A percentile compares a stretch with the other conserved stretches of the same genome.
These are phyloP conservation scores for Holcopasites calliopsidis DNA, from an alignment of 1,140 invertebrate genomes.

Conservation along the genomic window DNA sequence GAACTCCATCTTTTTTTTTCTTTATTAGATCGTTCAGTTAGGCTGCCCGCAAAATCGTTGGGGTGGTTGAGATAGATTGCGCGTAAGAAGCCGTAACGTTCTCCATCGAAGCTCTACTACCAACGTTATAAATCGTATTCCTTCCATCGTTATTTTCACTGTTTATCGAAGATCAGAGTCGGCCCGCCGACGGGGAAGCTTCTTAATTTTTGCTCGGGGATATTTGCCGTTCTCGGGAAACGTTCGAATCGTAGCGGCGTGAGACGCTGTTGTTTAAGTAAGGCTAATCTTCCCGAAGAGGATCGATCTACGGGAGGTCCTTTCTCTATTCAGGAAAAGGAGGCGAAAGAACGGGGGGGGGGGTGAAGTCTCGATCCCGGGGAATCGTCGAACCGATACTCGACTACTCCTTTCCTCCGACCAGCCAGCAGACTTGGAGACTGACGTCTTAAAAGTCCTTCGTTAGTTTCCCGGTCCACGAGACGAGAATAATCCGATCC, in stretches of 20 bases:
- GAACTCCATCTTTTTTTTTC: not conserved
- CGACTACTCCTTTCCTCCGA: constrained; percentile 43
- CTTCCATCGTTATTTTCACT: not conserved
- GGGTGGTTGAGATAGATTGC: not conserved
- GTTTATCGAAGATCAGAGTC: not conserved
- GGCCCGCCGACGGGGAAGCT: not conserved
- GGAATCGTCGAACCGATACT: constrained; percentile 46
- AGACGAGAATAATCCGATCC: constrained; percentile 66
- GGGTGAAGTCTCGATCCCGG: constrained; percentile 43
- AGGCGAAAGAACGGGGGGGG: constrained; percentile 39
- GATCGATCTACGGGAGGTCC: constrained; percentile 25
- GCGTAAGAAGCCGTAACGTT: not conserved
- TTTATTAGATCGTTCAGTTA: constrained; percentile 11
- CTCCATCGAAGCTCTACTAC: not conserved
- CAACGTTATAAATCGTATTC: not conserved
- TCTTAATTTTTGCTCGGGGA: constrained; percentile 19
- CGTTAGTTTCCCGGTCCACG: constrained; percentile 62
- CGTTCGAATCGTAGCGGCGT: constrained; percentile 14
- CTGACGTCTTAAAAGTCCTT: constrained; percentile 66
- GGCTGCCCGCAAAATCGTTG: not conserved
- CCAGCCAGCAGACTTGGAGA: constrained; percentile 47
- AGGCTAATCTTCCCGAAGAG: constrained; percentile 54
- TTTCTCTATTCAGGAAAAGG: constrained; percentile 31
- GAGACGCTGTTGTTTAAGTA: constrained; percentile 55
- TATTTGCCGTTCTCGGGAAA: constrained; percentile 33